Conservation (phyloP, 2,797 vertebrate genomes). For the Poeciliopsis paucimaculata region DNA sequence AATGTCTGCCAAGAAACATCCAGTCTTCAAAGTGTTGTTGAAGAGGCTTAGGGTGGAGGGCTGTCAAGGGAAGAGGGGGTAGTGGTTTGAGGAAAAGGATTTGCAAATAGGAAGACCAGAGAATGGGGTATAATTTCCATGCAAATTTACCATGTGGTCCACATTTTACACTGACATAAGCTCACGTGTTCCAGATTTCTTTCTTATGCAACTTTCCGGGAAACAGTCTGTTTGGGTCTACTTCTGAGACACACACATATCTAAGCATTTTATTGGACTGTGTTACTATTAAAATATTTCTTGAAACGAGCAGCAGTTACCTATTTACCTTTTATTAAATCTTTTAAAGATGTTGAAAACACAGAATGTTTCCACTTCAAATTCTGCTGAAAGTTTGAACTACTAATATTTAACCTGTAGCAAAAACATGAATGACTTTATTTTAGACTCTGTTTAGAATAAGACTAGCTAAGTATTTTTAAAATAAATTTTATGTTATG, state of each 20-base stretch:
- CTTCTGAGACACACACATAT: constrained; percentile 20
- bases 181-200: constrained; percentile 54
- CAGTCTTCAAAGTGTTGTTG: constrained; percentile 20
- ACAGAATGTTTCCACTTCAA: neutral
- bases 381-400: neutral
- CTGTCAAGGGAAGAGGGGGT: neutral
- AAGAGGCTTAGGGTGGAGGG: neutral
- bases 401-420: neutral
- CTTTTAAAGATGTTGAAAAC: neutral
- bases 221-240: constrained; percentile 21
- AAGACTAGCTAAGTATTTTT: neutral
- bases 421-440: neutral
- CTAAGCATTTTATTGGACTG: constrained; percentile 4
- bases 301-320: neutral
- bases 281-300: neutral
- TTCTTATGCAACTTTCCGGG: constrained; percentile 54
- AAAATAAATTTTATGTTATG: neutral
- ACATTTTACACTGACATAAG: constrained; percentile 63
- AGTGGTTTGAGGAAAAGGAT: constrained; percentile 4
- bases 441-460: neutral
- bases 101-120: constrained; percentile 29
- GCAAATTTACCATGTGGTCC: constrained; percentile 70
- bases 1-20: constrained; percentile 32
- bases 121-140: constrained; percentile 58
- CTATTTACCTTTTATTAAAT: neutral